Percentiles rank a stretch among this genome's conserved stretches.
Conservation (phyloP, 2,888 invertebrate species). For the Tachina lurida region DNA sequence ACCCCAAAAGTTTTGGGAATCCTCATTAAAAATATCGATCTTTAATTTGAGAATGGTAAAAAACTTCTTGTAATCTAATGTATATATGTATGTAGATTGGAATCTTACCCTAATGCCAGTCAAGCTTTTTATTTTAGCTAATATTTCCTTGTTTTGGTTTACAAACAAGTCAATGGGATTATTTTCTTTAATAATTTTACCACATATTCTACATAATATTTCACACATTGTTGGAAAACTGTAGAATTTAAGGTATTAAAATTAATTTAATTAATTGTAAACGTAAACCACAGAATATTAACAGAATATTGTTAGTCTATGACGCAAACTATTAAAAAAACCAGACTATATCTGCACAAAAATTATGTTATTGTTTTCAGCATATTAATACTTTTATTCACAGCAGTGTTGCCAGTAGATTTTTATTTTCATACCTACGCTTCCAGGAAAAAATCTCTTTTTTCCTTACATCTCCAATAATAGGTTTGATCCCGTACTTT, state of each 20-base stretch:
- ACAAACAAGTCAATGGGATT: conserved; percentile 64
- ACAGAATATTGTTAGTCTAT: too few relatives aligned
- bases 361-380: too few relatives aligned
- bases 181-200: conserved; percentile 32
- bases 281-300: too few relatives aligned
- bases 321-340: too few relatives aligned
- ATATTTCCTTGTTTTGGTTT: conserved; percentile 43
- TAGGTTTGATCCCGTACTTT: too few relatives aligned
- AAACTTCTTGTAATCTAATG: not conserved
- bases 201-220: conserved; percentile 64
- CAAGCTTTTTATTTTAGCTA: conserved; percentile 64
- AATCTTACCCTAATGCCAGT: conserved; percentile 67
- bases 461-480: too few relatives aligned
- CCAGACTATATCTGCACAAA: too few relatives aligned
- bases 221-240: conserved; percentile 50
- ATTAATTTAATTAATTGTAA: too few relatives aligned
- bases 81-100: not conserved
- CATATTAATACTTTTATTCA: too few relatives aligned
- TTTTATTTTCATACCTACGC: too few relatives aligned
- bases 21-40: not conserved
- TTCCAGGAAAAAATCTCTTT: too few relatives aligned
- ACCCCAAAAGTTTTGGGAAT: not conserved
- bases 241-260: not conserved
- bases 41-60: not conserved
- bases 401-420: too few relatives aligned